A percentile compares a stretch with the other conserved stretches of the same genome.
These are phyloP conservation scores for Andrena bicolor DNA, from an alignment of 2,888 invertebrate species.

Conservation along the genomic window DNA sequence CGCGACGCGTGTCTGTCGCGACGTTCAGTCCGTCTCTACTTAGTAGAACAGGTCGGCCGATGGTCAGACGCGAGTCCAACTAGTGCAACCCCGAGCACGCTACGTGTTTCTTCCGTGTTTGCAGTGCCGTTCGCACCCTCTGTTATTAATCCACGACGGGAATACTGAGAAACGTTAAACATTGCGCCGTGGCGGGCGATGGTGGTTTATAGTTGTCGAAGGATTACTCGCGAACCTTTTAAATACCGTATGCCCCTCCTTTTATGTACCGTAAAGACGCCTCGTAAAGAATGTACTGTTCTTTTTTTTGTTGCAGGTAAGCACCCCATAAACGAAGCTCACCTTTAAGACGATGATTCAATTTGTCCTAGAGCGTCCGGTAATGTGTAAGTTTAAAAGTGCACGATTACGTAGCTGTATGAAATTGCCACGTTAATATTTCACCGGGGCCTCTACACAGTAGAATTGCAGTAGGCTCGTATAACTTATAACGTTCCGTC, in stretches of 20 bases:
- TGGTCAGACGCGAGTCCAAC: background rate
- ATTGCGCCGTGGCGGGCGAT: background rate
- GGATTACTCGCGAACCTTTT: constrained; percentile 44
- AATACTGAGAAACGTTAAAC: constrained; percentile 38
- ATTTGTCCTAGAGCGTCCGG: constrained; percentile 35
- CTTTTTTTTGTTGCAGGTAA: constrained; percentile 65
- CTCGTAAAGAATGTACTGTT: constrained; percentile 51
- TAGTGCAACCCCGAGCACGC: too few relatives aligned
- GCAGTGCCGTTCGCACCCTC: background rate
- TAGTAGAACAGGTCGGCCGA: constrained; percentile 1
- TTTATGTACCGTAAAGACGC: constrained; percentile 57
- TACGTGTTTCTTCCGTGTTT: background rate
- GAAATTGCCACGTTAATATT: constrained; percentile 33
- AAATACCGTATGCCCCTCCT: constrained; percentile 38
- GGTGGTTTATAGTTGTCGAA: constrained; percentile 36
- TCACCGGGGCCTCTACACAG: background rate
- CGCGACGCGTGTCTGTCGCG: background rate
- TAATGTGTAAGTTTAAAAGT: constrained; percentile 54
- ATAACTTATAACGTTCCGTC: background rate
- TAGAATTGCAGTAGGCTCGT: background rate
- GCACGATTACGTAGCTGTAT: constrained; percentile 31
- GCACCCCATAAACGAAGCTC: constrained; percentile 49
- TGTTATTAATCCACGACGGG: constrained; percentile 40
- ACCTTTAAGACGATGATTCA: constrained; percentile 48
- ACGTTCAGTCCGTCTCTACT: background rate